Evolutionary conservation across 2,797 vertebrate genomes (phyloP), one percentile per base, ranked within the genome.

Genomic region (Cyprinella venusta): DNA sequence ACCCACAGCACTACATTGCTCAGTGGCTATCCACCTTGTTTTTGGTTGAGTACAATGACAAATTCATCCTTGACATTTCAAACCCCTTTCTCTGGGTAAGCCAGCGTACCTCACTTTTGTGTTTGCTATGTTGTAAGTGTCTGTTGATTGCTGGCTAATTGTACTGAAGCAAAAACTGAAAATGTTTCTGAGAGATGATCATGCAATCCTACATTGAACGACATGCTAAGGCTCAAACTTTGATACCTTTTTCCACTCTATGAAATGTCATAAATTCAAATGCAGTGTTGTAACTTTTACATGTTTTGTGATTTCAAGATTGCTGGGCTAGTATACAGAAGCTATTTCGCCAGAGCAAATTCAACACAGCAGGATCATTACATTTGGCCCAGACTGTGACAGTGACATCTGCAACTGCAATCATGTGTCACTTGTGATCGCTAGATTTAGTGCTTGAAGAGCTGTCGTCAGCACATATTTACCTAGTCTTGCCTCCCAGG

Each of bases 281-380:
- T 63, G 79, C 88, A 87, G 67, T 86, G 84, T 91, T 93, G 88
- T 74, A 92, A 88, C 85, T 79, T 21, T 67, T 87, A 54, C 84
- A 87, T 74, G 26, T 74, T 85, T 86, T 85, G 67, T 83, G 71
- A 80, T 83, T 72, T 86, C 16, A 76, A 64, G 76, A 81, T 75
- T 88, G 71, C 69, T 89, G 75, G 80, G 83, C 70, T 26, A 83
- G 77, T 70, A 81, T 67, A 50, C 36, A 64, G 45, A 21, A 79
- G 40, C 75, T 54, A 30, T 71, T 64, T 81, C 45, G 69, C 61
- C 81, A 82, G 82, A 88, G 82, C 84, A 82, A 90, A 91, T 86
- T 76, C 8, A 3, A 24, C 30, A 64, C 86, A 87, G 89, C 87
- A 72, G 40, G 83, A 56, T 50, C 50, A 74, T 85, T 79, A 19